These are phyloP conservation scores for Naso thynnoides DNA, from an alignment of 2,797 vertebrate genomes.

Conservation along the genomic window DNA sequence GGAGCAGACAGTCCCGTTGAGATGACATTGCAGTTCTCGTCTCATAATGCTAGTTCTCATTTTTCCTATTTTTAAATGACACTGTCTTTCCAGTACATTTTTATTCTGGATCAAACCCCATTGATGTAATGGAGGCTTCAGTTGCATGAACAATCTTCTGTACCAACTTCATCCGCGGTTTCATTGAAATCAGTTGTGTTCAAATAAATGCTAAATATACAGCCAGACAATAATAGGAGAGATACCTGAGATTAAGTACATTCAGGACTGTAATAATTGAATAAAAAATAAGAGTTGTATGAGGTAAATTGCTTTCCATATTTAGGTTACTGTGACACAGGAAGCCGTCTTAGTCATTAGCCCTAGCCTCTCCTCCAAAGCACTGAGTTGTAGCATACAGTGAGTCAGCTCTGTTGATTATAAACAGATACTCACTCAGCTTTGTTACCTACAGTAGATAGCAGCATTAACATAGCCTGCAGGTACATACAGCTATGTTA, in stretches of 20 bases:
- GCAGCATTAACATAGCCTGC: conserved; percentile 29
- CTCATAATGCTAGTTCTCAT: neutral
- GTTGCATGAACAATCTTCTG: conserved; percentile 36
- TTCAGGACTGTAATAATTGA: conserved; percentile 49
- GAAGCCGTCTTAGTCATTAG: conserved; percentile 53
- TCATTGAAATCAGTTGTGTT: conserved; percentile 28
- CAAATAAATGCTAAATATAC: conserved; percentile 35
- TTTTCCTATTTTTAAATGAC: conserved; percentile 5
- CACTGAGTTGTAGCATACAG: conserved; percentile 21
- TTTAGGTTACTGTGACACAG: conserved; percentile 60
- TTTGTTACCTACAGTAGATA: conserved; percentile 21
- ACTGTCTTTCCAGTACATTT: neutral
- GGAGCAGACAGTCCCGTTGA: neutral
- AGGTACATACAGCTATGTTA: neutral
- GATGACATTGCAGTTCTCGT: neutral
- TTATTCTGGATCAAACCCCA: conserved; percentile 3
- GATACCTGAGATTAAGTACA: conserved; percentile 50
- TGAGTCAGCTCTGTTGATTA: conserved; percentile 49
- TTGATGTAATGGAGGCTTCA: conserved; percentile 26
- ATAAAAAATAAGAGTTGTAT: conserved; percentile 50
- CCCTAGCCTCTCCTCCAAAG: conserved; percentile 39
- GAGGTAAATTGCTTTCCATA: conserved; percentile 58
- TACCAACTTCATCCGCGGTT: conserved; percentile 25
- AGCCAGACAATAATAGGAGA: conserved; percentile 23
- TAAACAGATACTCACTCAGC: conserved; percentile 35